A percentile compares a stretch with the other conserved stretches of the same genome.
phyloP scores from a whole-genome alignment of 2,113 vertebrate genomes.

The Pseudopodoces humilis region DNA sequence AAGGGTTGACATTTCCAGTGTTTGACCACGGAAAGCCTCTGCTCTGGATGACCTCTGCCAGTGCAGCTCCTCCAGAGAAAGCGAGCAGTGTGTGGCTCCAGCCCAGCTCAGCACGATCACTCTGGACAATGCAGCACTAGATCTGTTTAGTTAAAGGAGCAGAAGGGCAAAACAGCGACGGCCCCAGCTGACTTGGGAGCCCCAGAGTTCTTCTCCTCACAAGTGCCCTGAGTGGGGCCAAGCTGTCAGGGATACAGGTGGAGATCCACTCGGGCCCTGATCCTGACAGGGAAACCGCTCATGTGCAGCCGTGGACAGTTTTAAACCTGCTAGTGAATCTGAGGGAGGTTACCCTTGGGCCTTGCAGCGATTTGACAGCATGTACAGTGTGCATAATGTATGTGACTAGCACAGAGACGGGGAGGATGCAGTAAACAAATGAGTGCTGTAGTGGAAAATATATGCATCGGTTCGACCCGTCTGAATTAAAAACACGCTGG shows the following conservation, averaged over 20 bases:
- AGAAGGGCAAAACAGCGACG: background rate
- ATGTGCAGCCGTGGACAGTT: background rate
- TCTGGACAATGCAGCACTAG: background rate
- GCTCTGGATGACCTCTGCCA: background rate
- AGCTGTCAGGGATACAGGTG: background rate
- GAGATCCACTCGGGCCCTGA: background rate
- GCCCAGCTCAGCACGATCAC: background rate
- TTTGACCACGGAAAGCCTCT: background rate
- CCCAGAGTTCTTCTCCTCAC: background rate
- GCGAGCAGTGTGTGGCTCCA: background rate
- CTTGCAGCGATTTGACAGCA: background rate
- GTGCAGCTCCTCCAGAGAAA: background rate
- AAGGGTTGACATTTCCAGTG: background rate
- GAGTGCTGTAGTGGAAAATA: background rate
- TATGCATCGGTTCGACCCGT: accelerated
- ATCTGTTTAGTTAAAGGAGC: background rate
- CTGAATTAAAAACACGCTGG: background rate
- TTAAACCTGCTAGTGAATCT: background rate
- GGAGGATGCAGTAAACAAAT: background rate
- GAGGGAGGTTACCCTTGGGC: background rate
- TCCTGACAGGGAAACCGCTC: background rate
- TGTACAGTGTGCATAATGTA: constrained; percentile 26
- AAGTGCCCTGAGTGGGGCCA: background rate
- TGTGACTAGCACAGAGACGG: background rate
- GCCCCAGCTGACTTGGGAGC: background rate